Percentiles rank a stretch among this genome's conserved stretches.
Evolutionary conservation across 2,888 invertebrate genomes (phyloP).

Genomic region (Bombylius major): DNA sequence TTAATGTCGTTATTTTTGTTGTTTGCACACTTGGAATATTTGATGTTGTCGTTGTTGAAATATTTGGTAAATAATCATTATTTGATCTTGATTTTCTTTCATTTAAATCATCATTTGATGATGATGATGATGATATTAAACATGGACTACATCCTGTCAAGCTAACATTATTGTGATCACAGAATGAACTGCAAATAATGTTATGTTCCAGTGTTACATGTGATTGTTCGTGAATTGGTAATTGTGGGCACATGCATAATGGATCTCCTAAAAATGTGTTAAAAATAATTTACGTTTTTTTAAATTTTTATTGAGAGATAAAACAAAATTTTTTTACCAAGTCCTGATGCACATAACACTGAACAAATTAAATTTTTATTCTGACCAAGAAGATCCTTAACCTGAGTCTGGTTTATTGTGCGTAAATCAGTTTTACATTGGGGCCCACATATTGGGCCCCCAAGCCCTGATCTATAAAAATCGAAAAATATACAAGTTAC

Average conservation of each 20-base stretch:
- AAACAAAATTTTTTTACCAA: slow-evolving; percentile 34
- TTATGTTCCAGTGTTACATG: slow-evolving; percentile 12
- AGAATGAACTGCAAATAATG: slow-evolving; percentile 26
- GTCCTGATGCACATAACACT: slow-evolving; percentile 44
- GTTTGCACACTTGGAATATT: not conserved
- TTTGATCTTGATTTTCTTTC: slow-evolving; percentile 8
- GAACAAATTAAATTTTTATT: slow-evolving; percentile 40
- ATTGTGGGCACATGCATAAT: slow-evolving; percentile 17
- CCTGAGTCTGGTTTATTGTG: slow-evolving; percentile 6
- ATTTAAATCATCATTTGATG: not conserved
- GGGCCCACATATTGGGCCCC: slow-evolving; percentile 27
- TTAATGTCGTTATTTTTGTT: slow-evolving; percentile 5
- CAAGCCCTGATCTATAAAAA: slow-evolving; percentile 28
- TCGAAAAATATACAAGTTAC: too few species aligned
- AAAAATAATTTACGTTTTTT: not conserved
- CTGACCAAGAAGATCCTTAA: slow-evolving; percentile 16
- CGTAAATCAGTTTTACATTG: slow-evolving; percentile 2
- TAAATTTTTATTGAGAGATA: too few species aligned
- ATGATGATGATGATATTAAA: not conserved
- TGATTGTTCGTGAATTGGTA: slow-evolving; percentile 3
- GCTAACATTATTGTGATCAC: slow-evolving; percentile 21
- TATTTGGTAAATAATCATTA: too few species aligned
- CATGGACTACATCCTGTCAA: slow-evolving; percentile 30
- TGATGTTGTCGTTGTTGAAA: not conserved
- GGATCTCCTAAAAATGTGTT: slow-evolving; percentile 18